Evolutionary conservation across 2,113 vertebrate genomes (phyloP).

Genomic region (Callocephalon fimbriatum): DNA sequence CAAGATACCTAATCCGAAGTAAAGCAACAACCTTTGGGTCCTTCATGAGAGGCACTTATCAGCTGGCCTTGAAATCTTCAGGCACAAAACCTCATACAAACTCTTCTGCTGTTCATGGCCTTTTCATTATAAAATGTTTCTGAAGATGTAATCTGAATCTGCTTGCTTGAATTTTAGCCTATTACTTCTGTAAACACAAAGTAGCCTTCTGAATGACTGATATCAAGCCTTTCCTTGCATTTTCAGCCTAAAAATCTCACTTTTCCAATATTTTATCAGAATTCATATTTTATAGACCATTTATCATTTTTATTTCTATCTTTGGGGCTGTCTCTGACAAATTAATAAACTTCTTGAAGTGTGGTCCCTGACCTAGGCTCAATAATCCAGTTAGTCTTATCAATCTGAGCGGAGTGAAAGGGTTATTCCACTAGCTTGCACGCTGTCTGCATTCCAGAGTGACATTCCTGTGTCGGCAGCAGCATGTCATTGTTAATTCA

Average conservation of each 20-base stretch:
- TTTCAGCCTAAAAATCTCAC: neutral
- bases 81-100: neutral
- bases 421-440: neutral
- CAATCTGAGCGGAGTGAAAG: neutral
- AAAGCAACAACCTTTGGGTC: neutral
- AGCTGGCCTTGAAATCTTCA: neutral
- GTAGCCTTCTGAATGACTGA: neutral
- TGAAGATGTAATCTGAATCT: neutral
- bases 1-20: neutral
- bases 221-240: neutral
- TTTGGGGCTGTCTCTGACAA: neutral
- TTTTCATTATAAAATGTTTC: neutral
- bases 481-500: neutral
- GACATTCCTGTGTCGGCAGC: neutral
- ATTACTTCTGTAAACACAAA: neutral
- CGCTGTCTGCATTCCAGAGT: neutral
- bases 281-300: neutral
- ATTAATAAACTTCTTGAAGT: neutral
- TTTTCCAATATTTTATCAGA: neutral
- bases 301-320: conserved; percentile 3
- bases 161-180: neutral
- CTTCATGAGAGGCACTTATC: neutral
- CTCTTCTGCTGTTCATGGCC: neutral
- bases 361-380: conserved; percentile 8
- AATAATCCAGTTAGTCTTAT: neutral